Evolutionary conservation across 2,113 vertebrate species (phyloP), one percentile per base, ranked within the genome.

Genomic region (Zapus hudsonius): DNA sequence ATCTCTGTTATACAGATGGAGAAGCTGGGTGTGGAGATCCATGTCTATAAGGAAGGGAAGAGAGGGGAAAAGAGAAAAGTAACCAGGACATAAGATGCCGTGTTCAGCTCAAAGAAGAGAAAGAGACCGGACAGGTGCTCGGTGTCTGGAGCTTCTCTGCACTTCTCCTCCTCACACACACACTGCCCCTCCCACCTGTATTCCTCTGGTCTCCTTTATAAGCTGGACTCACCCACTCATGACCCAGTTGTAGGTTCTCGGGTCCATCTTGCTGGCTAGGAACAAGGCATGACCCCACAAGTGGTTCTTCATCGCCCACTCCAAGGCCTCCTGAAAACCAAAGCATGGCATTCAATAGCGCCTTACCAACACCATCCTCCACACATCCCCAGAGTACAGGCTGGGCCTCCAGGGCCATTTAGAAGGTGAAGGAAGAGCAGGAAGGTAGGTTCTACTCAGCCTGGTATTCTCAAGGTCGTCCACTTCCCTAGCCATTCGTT

Each of bases 261-360:
- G 93, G 95, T 99, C 99, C 99, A 99, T 99, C 97, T 99, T 99
- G 97, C 99, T 99, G 94, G 99, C 98, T 63, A 99, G 98, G 96
- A 99, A 99, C 57, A 99, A 97, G 2, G 99, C 99, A 12, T 99
- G 99, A 15, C 99, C 99, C 99, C 99, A 99, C 72, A 99, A 96
- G 9, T 98, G 97, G 69, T 97, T 98, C 95, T 97, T 98, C 99
- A 99, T 99, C 67, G 99, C 99, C 75, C 98, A 99, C 52, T 99
- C 98, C 95, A 99, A 95, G 38, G 99, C 99, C 91, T 99, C 99
- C 99, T 99, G 92, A 25, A 95, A 94, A 40, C 81, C 75, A 40
- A 93, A 73, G 38, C 36, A 29, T 20, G 44, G 23, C 40, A 33
- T 17, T 89, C 57, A 74, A 13, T 7, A 11, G 13, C 1, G 31